Base-by-base conservation (phyloP, 2,113 vertebrate genomes). In the Chunga burmeisteri region DNA sequence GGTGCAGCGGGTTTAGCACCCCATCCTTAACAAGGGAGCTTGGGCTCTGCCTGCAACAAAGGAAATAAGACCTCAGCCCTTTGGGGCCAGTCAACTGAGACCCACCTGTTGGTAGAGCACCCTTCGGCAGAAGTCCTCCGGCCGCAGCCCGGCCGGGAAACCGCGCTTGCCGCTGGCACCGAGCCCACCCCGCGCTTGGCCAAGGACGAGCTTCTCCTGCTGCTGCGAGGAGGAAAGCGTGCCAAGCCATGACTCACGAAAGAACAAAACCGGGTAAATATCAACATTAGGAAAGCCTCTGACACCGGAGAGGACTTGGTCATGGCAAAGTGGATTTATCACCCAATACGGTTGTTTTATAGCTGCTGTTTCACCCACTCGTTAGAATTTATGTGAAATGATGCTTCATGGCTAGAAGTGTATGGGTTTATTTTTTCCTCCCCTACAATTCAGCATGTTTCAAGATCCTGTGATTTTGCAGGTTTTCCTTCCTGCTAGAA, bases 141-240 rank as follows among this genome's bases (percentile, higher is more conserved):
- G 49, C 74, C 9, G 2, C 21, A 88, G 53, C 25, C 46, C 1
- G 4, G 70, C 47, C 6, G 1, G 23, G 25, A 46, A 92, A 34
- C 67, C 4, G 9, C 0, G 0, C 34, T 89, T 53, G 44, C 74
- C 1, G 0, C 49, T 66, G 92, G 86, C 82, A 27, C 20, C 1
- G 1, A 93, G 92, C 90, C 87, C 59, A 56, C 22, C 30, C 49
- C n/a, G 34, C 1, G 0, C 62, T 38, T 36, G 50, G 58, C 82
- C 29, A 42, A 26, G 82, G 65, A 88, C 22, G 2, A 4, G 11
- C 56, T 89, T 44, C 59, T 84, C 7, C 86, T 73, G 46, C 75
- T 4, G 53, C 49, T 49, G 49, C 0, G 7, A 46, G 72, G 32
- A 56, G 52, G 50, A 73, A 52, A 83, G 38, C 1, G 0, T 32